Percentiles rank a stretch among this genome's conserved stretches.
Conservation (phyloP, 2,113 vertebrate species). For the Grammomys dolichurus region DNA sequence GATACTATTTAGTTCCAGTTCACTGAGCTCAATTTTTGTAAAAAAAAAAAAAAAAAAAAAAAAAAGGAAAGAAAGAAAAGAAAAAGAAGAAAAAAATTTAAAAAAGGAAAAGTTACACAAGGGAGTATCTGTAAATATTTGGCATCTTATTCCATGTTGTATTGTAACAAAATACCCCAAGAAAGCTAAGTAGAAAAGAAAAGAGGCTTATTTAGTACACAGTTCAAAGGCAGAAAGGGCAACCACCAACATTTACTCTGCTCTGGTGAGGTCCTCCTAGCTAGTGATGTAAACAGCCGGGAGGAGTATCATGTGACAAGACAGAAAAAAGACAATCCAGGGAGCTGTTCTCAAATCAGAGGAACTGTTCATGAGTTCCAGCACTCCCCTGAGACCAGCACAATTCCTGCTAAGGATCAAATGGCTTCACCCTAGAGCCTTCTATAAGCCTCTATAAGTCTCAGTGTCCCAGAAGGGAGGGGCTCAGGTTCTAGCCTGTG, state of each 20-base stretch:
- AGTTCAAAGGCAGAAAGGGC: background rate
- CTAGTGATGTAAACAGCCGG: background rate
- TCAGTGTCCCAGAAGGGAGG: too few species aligned
- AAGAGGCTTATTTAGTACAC: background rate
- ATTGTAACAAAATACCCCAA: background rate
- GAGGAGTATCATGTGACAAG: background rate
- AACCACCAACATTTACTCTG: background rate
- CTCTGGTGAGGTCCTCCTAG: background rate
- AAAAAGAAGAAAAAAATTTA: background rate
- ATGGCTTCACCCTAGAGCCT: background rate
- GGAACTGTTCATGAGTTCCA: background rate
- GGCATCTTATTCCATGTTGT: background rate
- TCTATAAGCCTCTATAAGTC: background rate
- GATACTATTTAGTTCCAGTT: constrained; percentile 59
- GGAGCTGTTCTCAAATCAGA: background rate
- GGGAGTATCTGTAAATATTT: background rate
- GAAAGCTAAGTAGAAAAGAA: background rate
- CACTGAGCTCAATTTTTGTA: background rate
- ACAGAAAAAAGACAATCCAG: background rate
- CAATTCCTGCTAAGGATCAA: background rate
- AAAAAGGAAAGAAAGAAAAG: background rate
- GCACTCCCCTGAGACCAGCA: background rate
- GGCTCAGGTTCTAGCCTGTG: background rate
- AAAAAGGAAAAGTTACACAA: background rate
- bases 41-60: background rate